phyloP scores from a whole-genome alignment of 2,888 invertebrate species.

The Celastrina argiolus region DNA sequence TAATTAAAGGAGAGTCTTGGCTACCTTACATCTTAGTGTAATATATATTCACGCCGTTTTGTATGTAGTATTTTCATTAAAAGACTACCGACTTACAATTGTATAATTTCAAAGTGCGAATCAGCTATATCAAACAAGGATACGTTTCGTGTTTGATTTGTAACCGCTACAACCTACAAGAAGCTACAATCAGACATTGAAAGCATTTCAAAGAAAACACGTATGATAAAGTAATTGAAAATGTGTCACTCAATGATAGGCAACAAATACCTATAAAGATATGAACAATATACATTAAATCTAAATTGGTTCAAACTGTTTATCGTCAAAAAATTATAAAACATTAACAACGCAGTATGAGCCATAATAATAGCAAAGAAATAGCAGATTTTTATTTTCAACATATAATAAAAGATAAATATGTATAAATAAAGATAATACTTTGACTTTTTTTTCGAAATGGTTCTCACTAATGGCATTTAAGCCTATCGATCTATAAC shows the following conservation, averaged over 20 bases:
- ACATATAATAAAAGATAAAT: no score
- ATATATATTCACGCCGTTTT: no score
- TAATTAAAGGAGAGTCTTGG: no score
- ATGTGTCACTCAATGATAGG: constrained; percentile 11
- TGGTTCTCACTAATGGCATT: no score
- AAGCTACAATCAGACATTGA: background rate
- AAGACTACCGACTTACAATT: no score
- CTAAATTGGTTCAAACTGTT: background rate
- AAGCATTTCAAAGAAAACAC: constrained; percentile 19
- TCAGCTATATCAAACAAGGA: background rate
- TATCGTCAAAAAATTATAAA: background rate
- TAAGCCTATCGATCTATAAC: no score
- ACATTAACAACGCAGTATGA: background rate
- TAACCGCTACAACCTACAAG: background rate
- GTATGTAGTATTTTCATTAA: no score
- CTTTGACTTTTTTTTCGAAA: no score
- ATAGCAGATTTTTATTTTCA: no score
- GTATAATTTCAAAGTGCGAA: background rate
- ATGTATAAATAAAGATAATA: no score
- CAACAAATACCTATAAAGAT: constrained; percentile 5
- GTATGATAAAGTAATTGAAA: constrained; percentile 6
- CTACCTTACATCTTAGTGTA: no score
- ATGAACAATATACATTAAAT: background rate
- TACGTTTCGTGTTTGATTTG: background rate
- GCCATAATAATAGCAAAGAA: no score